These are phyloP conservation scores for Pararge aegeria DNA, from an alignment of 1,140 invertebrate genomes.

Conservation along the genomic window DNA sequence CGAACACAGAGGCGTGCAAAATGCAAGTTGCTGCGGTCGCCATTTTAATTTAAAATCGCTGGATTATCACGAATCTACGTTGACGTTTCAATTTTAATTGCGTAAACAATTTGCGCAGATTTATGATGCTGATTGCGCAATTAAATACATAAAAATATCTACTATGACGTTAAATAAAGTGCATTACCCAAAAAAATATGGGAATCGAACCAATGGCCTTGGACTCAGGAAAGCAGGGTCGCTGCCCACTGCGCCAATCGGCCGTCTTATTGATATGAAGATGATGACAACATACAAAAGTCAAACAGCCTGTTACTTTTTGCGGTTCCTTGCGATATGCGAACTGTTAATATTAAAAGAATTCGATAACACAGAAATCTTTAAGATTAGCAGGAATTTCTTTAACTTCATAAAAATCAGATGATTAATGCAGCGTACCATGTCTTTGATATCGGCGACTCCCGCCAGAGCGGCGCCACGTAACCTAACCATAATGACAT, in stretches of 20 bases:
- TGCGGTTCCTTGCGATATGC: too few species aligned
- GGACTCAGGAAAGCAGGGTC: too few species aligned
- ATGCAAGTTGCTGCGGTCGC: background rate
- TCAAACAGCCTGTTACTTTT: too few species aligned
- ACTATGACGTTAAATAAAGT: too few species aligned
- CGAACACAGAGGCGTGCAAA: background rate
- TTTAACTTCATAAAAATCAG: background rate
- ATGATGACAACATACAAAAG: too few species aligned
- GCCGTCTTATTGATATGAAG: too few species aligned
- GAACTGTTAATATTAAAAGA: too few species aligned
- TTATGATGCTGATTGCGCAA: background rate
- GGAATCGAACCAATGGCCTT: too few species aligned
- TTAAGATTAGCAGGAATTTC: background rate
- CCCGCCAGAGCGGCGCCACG: constrained; percentile 1
- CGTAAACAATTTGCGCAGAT: background rate
- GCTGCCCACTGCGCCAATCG: too few species aligned
- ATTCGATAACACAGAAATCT: background rate
- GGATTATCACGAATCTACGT: background rate
- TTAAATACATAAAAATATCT: too few species aligned
- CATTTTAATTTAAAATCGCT: constrained; percentile 13
- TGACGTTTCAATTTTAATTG: constrained; percentile 3
- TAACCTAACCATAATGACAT: constrained; percentile 6
- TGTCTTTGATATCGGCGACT: background rate
- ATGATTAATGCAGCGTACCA: background rate
- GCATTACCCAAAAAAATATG: too few species aligned